Evolutionary conservation across 2,888 invertebrate species (phyloP).

Genomic region (Aphidius colemani): DNA sequence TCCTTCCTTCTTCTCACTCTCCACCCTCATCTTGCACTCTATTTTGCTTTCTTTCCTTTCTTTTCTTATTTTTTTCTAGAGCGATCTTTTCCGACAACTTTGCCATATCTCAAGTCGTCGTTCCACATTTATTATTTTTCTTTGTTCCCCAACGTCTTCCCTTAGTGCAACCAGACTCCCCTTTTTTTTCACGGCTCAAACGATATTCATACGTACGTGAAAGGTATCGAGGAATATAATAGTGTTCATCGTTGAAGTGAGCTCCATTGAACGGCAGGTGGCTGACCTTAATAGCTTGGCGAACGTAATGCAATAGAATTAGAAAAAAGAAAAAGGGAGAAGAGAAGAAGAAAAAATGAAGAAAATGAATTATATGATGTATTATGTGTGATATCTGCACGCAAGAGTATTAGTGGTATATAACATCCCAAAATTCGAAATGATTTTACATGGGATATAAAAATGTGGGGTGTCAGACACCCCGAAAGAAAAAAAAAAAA

Average conservation of each 20-base stretch:
- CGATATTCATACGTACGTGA: conserved; percentile 29
- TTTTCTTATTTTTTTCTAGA: conserved; percentile 28
- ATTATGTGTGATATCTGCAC: conserved; percentile 26
- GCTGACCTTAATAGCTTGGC: conserved; percentile 58
- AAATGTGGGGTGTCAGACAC: conserved; percentile 19
- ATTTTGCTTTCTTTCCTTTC: conserved; percentile 27
- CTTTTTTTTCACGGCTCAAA: conserved; percentile 7
- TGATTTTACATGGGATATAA: too few species aligned
- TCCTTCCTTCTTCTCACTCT: conserved; percentile 4
- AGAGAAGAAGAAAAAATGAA: neutral
- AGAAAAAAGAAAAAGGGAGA: conserved; percentile 20
- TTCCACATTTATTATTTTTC: conserved; percentile 56
- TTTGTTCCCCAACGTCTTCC: conserved; percentile 48
- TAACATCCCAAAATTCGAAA: neutral
- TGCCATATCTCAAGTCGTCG: conserved; percentile 36
- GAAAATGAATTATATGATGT: conserved; percentile 24
- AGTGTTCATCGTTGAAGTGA: conserved; percentile 58
- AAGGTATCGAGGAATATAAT: conserved; percentile 50
- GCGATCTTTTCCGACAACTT: conserved; percentile 30
- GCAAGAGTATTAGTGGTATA: conserved; percentile 20
- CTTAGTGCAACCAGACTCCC: conserved; percentile 29
- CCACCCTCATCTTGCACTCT: conserved; percentile 8
- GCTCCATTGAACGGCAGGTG: conserved; percentile 60
- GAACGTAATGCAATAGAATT: conserved; percentile 33
- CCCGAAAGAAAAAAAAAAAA: too few species aligned